These are phyloP conservation scores for Acanthiza pusilla DNA, from an alignment of 2,797 vertebrate genomes.

Conservation along the genomic window DNA sequence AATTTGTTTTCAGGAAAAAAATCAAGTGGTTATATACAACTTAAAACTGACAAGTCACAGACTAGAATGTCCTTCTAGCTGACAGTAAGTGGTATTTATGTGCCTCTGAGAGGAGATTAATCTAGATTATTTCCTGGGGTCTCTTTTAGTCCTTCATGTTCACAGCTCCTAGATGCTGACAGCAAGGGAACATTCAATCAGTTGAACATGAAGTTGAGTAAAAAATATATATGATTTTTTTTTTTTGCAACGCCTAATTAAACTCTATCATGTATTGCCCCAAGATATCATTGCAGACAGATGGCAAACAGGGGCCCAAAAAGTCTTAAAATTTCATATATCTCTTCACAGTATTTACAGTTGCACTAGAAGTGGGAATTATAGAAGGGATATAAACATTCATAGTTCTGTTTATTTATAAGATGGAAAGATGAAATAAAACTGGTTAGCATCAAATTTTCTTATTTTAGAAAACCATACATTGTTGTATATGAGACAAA, in stretches of 20 bases:
- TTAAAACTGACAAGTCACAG: not conserved
- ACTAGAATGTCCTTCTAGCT: not conserved
- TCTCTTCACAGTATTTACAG: not conserved
- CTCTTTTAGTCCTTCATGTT: not conserved
- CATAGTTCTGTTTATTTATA: not conserved
- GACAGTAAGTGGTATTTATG: not conserved
- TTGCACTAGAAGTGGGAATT: not conserved
- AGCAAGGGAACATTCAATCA: not conserved
- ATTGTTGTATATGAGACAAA: not conserved
- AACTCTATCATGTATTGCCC: not conserved
- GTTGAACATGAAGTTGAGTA: not conserved
- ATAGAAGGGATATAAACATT: not conserved
- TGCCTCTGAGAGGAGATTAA: not conserved
- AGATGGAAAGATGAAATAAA: not conserved
- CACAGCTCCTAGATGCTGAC: not conserved
- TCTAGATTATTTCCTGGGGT: not conserved
- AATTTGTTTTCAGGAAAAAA: not conserved
- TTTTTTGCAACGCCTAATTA: not conserved
- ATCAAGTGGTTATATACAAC: not conserved
- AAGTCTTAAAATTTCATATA: not conserved
- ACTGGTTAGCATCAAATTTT: not conserved
- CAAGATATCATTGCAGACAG: not conserved
- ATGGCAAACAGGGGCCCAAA: not conserved
- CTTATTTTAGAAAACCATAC: not conserved
- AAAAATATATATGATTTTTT: not conserved